These are phyloP conservation scores for Volucella bombylans DNA, from an alignment of 2,888 invertebrate genomes.

Conservation along the genomic window DNA sequence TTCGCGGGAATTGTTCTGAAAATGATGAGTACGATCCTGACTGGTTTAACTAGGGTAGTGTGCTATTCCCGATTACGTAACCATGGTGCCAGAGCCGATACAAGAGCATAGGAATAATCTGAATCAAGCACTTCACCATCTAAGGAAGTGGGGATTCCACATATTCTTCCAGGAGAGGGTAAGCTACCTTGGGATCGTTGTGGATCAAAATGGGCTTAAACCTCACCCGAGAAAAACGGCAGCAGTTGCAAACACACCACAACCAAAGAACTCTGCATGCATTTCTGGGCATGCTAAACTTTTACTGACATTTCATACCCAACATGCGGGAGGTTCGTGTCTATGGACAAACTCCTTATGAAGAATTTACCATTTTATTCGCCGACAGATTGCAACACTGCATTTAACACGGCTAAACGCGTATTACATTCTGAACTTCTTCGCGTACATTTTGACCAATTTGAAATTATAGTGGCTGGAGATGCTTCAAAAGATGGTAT, in stretches of 20 bases:
- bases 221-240: too few species aligned
- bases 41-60: slow-evolving; percentile 31
- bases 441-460: slow-evolving; percentile 34
- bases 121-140: slow-evolving; percentile 14
- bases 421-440: slow-evolving; percentile 9
- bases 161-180: slow-evolving; percentile 34
- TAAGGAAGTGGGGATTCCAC: slow-evolving; percentile 54
- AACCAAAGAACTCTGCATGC: too few species aligned
- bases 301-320: neutral
- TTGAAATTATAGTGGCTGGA: slow-evolving; percentile 34
- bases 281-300: too few species aligned
- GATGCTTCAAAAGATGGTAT: slow-evolving; percentile 53
- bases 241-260: too few species aligned
- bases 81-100: neutral
- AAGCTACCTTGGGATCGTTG: slow-evolving; percentile 15
- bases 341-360: neutral
- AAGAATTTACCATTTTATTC: too few species aligned
- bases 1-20: slow-evolving; percentile 70
- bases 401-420: slow-evolving; percentile 9
- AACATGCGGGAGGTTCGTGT: too few species aligned
- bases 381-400: slow-evolving; percentile 6
- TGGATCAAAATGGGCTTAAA: slow-evolving; percentile 23
- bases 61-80: neutral
- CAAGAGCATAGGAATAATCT: neutral
- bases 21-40: slow-evolving; percentile 70